Evolutionary conservation across 2,888 invertebrate species (phyloP).

Genomic region (Notodonta dromedarius): DNA sequence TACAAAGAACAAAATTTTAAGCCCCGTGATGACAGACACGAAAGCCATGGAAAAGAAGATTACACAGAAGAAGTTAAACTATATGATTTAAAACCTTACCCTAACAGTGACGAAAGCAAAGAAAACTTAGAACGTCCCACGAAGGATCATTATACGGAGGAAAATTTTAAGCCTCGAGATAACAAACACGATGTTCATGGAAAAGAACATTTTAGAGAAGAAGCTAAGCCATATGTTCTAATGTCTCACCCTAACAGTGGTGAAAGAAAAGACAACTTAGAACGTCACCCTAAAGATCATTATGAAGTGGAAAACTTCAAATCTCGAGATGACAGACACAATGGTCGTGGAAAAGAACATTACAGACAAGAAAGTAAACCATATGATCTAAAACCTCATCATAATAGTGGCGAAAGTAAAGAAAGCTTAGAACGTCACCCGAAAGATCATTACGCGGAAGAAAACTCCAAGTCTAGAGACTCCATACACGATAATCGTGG

Average conservation of each 20-base stretch:
- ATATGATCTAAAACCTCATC: background rate
- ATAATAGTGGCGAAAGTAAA: background rate
- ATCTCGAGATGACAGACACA: background rate
- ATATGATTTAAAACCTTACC: slow-evolving; percentile 3
- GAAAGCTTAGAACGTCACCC: background rate
- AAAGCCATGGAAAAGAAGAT: background rate
- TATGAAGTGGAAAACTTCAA: slow-evolving; percentile 6
- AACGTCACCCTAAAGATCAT: background rate
- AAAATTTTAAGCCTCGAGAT: background rate
- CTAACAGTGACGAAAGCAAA: background rate
- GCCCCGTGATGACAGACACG: background rate
- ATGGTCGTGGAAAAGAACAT: background rate
- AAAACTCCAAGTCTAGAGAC: slow-evolving; percentile 15
- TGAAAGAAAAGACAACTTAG: slow-evolving; percentile 1
- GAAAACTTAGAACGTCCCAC: background rate
- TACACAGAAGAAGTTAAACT: slow-evolving; percentile 12
- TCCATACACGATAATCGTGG: slow-evolving; percentile 30
- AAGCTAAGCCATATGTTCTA: background rate
- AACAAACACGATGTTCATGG: background rate
- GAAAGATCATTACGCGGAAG: background rate
- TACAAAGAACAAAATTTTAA: background rate
- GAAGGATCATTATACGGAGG: background rate
- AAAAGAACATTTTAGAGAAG: background rate
- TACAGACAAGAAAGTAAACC: background rate
- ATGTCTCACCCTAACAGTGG: background rate